A percentile compares a stretch with the other conserved stretches of the same genome.
These are phyloP conservation scores for Toxostoma redivivum DNA, from an alignment of 2,113 vertebrate genomes.

Conservation along the genomic window DNA sequence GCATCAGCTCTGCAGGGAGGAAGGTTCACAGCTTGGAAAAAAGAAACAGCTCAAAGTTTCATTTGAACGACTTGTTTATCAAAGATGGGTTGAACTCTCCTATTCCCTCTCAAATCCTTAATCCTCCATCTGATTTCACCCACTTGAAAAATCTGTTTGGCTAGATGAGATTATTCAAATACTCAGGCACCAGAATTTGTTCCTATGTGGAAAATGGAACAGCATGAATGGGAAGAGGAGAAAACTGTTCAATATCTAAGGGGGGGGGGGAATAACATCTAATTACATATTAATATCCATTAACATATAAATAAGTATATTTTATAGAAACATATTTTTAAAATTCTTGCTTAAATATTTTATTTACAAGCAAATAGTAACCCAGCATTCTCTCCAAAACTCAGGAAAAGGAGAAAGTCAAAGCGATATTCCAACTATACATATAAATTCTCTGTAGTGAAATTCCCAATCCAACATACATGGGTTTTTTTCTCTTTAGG, in stretches of 20 bases:
- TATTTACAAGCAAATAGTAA: not conserved
- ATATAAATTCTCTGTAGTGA: not conserved
- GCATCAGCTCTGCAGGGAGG: fast-evolving
- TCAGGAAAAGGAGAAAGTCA: not conserved
- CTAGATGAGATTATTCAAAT: not conserved
- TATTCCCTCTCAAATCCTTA: not conserved
- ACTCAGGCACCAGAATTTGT: not conserved
- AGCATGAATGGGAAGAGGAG: not conserved
- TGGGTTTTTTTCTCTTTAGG: not conserved
- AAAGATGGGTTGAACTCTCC: not conserved
- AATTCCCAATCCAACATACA: not conserved
- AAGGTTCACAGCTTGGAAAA: not conserved
- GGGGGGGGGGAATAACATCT: fast-evolving
- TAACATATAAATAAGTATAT: not conserved
- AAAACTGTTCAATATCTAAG: not conserved
- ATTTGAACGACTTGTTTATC: not conserved
- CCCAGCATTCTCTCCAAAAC: not conserved
- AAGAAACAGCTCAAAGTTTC: not conserved
- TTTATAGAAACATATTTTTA: not conserved
- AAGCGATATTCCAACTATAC: not conserved
- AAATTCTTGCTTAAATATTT: not conserved
- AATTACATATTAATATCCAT: not conserved
- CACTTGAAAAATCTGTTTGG: not conserved
- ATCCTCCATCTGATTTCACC: not conserved
- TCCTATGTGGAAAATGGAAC: not conserved